These are phyloP conservation scores for Mesocentrotus franciscanus DNA, from an alignment of 53 echinoderm and acorn worm genomes.

Conservation along the genomic window DNA sequence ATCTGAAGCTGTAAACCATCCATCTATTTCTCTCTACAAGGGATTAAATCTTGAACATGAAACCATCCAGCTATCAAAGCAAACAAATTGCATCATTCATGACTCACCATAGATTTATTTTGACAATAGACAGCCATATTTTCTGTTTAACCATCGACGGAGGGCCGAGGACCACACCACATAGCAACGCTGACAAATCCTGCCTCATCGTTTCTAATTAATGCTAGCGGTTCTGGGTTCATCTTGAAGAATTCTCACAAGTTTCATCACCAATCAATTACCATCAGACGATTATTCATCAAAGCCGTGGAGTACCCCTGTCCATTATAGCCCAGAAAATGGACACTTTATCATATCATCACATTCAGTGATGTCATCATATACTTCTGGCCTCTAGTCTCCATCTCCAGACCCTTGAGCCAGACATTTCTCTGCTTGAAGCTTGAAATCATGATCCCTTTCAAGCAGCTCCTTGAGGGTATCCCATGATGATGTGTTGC, in stretches of 20 bases:
- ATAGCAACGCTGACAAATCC: constrained; percentile 41
- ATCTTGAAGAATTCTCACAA: constrained; percentile 15
- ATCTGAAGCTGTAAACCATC: neutral
- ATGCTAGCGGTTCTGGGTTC: constrained; percentile 11
- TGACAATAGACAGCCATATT: constrained; percentile 42
- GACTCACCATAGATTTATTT: constrained; percentile 21
- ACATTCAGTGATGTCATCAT: constrained; percentile 46
- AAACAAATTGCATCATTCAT: constrained; percentile 37
- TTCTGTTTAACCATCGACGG: neutral
- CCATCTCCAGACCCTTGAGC: neutral
- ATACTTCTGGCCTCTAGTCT: neutral
- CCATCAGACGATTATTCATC: constrained; percentile 47
- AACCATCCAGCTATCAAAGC: neutral
- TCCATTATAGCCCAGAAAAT: constrained; percentile 15
- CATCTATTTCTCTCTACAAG: neutral
- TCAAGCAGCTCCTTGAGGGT: too few species aligned
- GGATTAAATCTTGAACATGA: neutral
- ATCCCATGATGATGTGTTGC: too few species aligned
- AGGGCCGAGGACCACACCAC: neutral
- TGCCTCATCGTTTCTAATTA: constrained; percentile 60
- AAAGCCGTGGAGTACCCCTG: neutral
- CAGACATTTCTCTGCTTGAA: too few species aligned
- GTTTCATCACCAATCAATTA: constrained; percentile 58
- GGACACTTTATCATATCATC: constrained; percentile 56
- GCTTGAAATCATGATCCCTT: too few species aligned